Base-by-base conservation (phyloP, 2,113 vertebrate species). In the Myrmecophaga tridactyla region DNA sequence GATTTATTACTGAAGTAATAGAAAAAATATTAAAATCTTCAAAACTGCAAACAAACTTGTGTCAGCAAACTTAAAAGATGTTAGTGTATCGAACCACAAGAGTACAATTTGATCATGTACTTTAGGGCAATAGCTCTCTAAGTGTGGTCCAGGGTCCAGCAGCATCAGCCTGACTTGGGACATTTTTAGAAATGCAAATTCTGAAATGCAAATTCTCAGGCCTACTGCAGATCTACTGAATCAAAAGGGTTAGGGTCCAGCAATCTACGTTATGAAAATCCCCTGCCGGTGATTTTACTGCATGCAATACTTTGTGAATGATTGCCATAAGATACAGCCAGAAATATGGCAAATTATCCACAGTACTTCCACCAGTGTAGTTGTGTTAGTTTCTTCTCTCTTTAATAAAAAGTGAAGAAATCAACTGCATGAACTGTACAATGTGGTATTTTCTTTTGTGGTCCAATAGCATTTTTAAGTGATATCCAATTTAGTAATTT, bases 401-500 rank as follows among this genome's bases (percentile, higher is more conserved):
- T n/a, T n/a, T 86, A 46, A 78, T 73, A 75, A 39, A 46, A 15
- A 48, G 46, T 43, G 29, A 51, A 39, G 72, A 56, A 43, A 73
- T 48, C 51, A 90, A 63, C 5, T 48, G 25, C n/a, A 62, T 5
- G 11, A n/a, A 43, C 15, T 85, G 15, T 75, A 43, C 23, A 27
- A 70, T 69, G 17, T 76, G 41, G 56, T 1, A 27, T 67, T 56
- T 70, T 29, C 48, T 91, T 90, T 89, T 70, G 5, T 46, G 76
- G 27, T 39, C 27, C 23, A 77, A 53, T 25, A 29, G 51, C 11
- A 75, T 62, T 85, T 94, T 88, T 93, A 89, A 89, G 21, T 43
- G 29, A 69, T 78, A 70, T 34, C 6, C 82, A 60, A 81, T 92
- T 94, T 85, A 72, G 25, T 77, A 29, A n/a, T 95, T 85, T 87